A percentile compares a stretch with the other conserved stretches of the same genome.
phyloP scores from a whole-genome alignment of 2,888 invertebrate genomes.

The Pilophorus perplexus region DNA sequence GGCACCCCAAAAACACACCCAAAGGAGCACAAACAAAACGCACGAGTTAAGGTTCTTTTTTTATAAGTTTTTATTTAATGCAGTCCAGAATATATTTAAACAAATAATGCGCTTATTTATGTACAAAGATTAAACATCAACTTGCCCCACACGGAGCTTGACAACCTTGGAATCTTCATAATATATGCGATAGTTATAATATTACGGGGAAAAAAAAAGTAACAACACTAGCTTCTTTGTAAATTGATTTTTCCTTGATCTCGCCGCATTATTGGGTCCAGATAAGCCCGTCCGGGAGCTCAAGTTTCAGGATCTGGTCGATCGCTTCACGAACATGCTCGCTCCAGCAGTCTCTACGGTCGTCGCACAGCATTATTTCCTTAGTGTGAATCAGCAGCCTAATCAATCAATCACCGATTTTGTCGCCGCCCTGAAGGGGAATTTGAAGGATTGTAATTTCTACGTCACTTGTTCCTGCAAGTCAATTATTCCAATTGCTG shows the following conservation, averaged over 20 bases:
- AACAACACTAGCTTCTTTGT: too few relatives aligned
- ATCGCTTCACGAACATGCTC: slow-evolving; percentile 16
- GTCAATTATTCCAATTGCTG: not conserved
- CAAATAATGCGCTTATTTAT: slow-evolving; percentile 23
- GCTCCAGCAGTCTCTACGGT: slow-evolving; percentile 13
- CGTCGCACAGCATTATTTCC: slow-evolving; percentile 30
- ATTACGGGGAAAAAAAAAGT: slow-evolving; percentile 2
- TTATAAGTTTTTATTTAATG: slow-evolving; percentile 25
- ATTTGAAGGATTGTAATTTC: slow-evolving; percentile 24
- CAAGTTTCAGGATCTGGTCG: not conserved
- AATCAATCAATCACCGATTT: slow-evolving; percentile 15
- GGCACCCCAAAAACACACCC: too few relatives aligned
- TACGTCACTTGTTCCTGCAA: not conserved
- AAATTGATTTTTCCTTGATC: too few relatives aligned
- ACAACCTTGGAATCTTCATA: slow-evolving; percentile 29
- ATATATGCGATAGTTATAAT: too few relatives aligned
- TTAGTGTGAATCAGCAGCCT: slow-evolving; percentile 10
- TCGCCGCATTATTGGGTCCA: slow-evolving; percentile 28
- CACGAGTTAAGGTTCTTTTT: too few relatives aligned
- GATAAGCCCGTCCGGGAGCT: slow-evolving; percentile 28
- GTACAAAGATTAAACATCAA: slow-evolving; percentile 11
- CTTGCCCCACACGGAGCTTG: not conserved
- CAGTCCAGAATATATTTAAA: slow-evolving; percentile 25
- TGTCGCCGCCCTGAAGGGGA: slow-evolving; percentile 19
- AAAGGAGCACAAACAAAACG: too few relatives aligned